Conservation (phyloP, 2,888 invertebrate genomes). For the Agrenia bidenticulata region DNA sequence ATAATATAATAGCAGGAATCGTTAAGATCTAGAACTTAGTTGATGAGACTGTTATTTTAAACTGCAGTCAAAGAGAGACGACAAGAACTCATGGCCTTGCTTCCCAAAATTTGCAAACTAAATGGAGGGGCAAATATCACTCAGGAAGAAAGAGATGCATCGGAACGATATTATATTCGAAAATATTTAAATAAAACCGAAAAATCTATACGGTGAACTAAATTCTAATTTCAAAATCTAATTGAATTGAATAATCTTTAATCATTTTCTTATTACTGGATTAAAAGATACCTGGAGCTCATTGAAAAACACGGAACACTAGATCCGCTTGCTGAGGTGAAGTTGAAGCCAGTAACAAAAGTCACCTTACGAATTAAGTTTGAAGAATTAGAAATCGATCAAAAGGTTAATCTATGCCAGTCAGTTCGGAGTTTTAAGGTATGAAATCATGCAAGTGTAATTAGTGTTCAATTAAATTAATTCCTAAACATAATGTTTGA, state of each 20-base stretch:
- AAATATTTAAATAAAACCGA: constrained; percentile 65
- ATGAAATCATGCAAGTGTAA: too few relatives aligned
- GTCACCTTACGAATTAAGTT: constrained; percentile 19
- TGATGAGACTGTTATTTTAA: too few relatives aligned
- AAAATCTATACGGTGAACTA: neutral
- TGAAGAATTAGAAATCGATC: neutral
- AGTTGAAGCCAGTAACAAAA: constrained; percentile 60
- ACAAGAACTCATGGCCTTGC: constrained; percentile 79
- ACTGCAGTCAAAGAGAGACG: constrained; percentile 76
- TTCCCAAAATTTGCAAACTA: constrained; percentile 79
- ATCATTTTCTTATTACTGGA: neutral
- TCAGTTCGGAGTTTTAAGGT: constrained; percentile 31
- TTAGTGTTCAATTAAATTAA: too few relatives aligned
- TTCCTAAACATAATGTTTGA: too few relatives aligned
- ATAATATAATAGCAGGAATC: neutral
- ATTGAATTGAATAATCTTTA: too few relatives aligned
- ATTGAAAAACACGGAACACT: constrained; percentile 81
- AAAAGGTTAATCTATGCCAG: constrained; percentile 15
- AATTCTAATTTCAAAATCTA: too few relatives aligned
- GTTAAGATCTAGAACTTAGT: neutral
- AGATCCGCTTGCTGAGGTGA: constrained; percentile 83
- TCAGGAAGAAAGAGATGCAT: constrained; percentile 81
- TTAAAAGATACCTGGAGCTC: constrained; percentile 73
- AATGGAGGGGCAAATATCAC: constrained; percentile 86
- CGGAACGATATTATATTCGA: constrained; percentile 88